Evolutionary conservation across 2,888 invertebrate genomes (phyloP), one percentile per base, ranked within the genome.

Genomic region (Criorhina ranunculi): DNA sequence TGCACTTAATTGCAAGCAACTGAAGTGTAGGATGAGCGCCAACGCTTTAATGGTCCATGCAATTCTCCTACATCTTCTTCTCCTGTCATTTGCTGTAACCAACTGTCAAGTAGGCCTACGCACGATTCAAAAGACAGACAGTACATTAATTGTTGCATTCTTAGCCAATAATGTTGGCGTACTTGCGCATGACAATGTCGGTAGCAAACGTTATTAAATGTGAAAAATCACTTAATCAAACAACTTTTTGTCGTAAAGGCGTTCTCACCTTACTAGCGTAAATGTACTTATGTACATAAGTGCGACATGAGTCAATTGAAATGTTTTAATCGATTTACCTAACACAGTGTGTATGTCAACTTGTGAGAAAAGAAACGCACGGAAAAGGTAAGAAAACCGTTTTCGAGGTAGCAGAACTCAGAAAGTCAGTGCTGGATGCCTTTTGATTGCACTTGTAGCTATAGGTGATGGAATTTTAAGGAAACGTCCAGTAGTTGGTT

Each of bases 121-220:
- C 55, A 11, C 29, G 31, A 42, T 31, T 17, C 17, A 51, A 3
- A 9, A 33, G 11, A 66, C 51, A 51, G 15, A 62, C 6, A 9
- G 11, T 8, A 44, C 12, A 44, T 33, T 69, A 44, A 44, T 57
- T 57, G 55, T 35, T 55, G 44, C 44, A 35, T 1, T 44, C 12
- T 69, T 69, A 19, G 33, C 17, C 55, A 55, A 55, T 33, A 44
- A n/a, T 15, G 51, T 67, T 60, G 60, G 24, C 24, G 31, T 69
- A 44, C 15, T 24, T 67, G 37, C 40, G 19, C 44, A 57, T 57
- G 69, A 44, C 33, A 44, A 55, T n/a, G n/a, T 69, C 24, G 69
- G 69, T 69, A 57, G 69, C 69, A 59, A 57, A 42, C 15, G 40
- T 53, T 53, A 67, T 53, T 67, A 31, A 67, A 24, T n/a, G n/a